Evolutionary conservation across 2,113 vertebrate genomes (phyloP).

Genomic region (Ploceus nigricollis): DNA sequence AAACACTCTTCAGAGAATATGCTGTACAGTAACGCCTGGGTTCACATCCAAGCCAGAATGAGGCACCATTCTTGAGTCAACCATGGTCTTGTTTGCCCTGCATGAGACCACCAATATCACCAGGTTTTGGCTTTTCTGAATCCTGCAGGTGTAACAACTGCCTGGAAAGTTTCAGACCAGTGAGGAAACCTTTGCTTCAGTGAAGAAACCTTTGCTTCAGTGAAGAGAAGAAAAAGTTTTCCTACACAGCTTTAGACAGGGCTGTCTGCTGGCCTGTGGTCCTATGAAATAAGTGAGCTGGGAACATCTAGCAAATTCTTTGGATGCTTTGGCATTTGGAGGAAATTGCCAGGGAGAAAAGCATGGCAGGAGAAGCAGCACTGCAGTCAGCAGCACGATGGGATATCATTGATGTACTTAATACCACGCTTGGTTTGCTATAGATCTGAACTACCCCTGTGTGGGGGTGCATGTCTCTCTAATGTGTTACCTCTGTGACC

Average conservation of each 20-base stretch:
- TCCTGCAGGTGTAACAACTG: neutral
- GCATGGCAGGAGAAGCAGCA: neutral
- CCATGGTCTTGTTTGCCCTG: neutral
- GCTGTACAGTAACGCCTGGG: neutral
- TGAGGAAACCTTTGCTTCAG: neutral
- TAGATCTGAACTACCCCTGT: neutral
- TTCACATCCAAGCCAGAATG: neutral
- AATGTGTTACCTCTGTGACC: neutral
- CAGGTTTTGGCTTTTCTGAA: neutral
- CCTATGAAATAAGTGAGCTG: neutral
- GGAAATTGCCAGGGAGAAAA: neutral
- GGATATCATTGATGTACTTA: neutral
- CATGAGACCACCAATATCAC: neutral
- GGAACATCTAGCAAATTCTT: neutral
- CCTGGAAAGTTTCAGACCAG: neutral
- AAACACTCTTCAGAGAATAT: neutral
- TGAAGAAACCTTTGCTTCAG: neutral
- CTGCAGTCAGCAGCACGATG: neutral
- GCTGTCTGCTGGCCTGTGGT: neutral
- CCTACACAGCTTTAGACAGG: neutral
- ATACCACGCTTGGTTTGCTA: neutral
- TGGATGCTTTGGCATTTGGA: neutral
- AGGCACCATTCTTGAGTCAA: neutral
- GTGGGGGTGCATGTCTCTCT: neutral
- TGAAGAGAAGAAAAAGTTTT: neutral